These are phyloP conservation scores for Steatornis caripensis DNA, from an alignment of 2,113 vertebrate genomes.

Conservation along the genomic window DNA sequence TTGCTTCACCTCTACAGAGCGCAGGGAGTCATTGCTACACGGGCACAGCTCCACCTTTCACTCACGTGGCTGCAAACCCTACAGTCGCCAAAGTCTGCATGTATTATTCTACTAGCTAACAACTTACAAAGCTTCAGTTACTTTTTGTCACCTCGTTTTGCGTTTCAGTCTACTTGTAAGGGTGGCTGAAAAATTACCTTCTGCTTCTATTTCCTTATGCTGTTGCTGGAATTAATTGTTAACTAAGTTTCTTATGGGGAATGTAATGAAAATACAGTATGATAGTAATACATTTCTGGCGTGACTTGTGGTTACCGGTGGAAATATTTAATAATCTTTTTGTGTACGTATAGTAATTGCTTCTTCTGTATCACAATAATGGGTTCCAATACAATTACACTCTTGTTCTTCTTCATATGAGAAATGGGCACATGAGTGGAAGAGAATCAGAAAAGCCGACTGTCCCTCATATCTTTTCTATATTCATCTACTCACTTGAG, in stretches of 20 bases:
- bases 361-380: conserved; percentile 21
- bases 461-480: conserved; percentile 31
- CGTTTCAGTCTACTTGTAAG: neutral
- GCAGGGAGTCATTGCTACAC: neutral
- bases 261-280: neutral
- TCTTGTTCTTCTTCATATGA: neutral
- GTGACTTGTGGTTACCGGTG: neutral
- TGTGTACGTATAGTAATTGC: conserved; percentile 6
- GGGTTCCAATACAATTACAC: conserved; percentile 2
- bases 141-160: neutral
- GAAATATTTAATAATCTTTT: conserved; percentile 36
- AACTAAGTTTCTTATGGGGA: neutral
- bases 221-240: neutral
- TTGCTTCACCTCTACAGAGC: neutral
- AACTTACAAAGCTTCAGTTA: neutral
- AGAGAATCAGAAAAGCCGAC: neutral
- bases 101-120: neutral
- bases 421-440: neutral
- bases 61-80: neutral
- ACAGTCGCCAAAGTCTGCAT: neutral
- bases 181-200: neutral
- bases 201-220: neutral
- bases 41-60: neutral
- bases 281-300: neutral
- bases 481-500: conserved; percentile 48